Base-by-base conservation (phyloP, 2,797 vertebrate species). In the Phaenicophaeus curvirostris region DNA sequence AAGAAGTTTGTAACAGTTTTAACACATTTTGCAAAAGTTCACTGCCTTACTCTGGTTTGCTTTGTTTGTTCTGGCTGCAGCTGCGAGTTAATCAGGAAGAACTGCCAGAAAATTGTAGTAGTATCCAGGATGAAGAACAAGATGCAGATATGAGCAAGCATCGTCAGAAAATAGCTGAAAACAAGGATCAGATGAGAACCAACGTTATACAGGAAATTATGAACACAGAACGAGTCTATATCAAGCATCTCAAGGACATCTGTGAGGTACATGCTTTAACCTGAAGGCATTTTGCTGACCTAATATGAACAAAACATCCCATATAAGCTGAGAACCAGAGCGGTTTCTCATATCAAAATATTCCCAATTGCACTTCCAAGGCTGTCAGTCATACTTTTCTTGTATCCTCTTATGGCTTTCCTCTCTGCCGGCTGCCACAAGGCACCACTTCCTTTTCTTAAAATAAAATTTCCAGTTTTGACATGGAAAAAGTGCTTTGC, bases 181-280 rank as follows among this genome's bases (percentile, higher is more conserved):
- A 99, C 98, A 98, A 98, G 93, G 98, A 99, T 94, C 99, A 99
- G 98, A 99, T 99, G 99, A 98, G 99, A 97, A 98, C 99, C 79
- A 99, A 99, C 1, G 99, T 99, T 94, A 98, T 99, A 96, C 98
- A 98, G 96, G 99, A 99, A 98, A 99, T 99, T 95, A 99, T 99
- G 99, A 99, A 98, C 85, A 99, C 99, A 2, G 99, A 99, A 91
- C 98, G 99, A 4, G 98, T 99, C 87, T 99, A 99, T 97, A 99
- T 99, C 97, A 99, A 99, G 96, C 99, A 99, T 96, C 98, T 99
- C 74, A 98, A 98, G 97, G 99, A 99, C 97, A 99, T 99, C 97
- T 99, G 99, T 79, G 99, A 99, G 98, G 99, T 99, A 92, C 68
- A 30, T 75, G 35, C 12, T 73, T 77, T 44, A 81, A 39, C 50